Percentiles rank a stretch among this genome's conserved stretches.
phyloP scores from a whole-genome alignment of 2,888 invertebrate genomes.

The Tribolium freemani region DNA sequence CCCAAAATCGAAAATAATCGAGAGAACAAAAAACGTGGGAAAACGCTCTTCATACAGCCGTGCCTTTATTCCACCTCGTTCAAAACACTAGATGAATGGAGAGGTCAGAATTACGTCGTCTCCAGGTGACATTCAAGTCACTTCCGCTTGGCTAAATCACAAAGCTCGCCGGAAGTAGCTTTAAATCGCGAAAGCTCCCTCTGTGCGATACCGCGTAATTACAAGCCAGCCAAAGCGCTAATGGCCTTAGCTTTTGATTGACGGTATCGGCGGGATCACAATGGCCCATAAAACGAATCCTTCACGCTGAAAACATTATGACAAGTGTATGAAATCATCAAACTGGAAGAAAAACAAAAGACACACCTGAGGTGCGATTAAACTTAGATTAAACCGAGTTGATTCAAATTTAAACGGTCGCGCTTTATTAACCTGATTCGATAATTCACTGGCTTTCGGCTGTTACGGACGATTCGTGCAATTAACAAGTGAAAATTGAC shows the following conservation, averaged over 20 bases:
- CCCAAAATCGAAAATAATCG: slow-evolving; percentile 59
- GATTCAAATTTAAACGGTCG: slow-evolving; percentile 23
- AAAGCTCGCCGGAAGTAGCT: slow-evolving; percentile 57
- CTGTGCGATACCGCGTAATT: slow-evolving; percentile 27
- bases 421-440: slow-evolving; percentile 40
- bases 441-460: slow-evolving; percentile 27
- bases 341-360: not conserved
- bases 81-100: slow-evolving; percentile 49
- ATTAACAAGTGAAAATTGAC: slow-evolving; percentile 33
- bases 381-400: slow-evolving; percentile 46
- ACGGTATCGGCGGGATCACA: slow-evolving; percentile 17
- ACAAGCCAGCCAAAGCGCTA: slow-evolving; percentile 8
- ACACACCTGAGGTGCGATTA: slow-evolving; percentile 42
- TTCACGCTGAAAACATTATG: slow-evolving; percentile 21
- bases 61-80: slow-evolving; percentile 54
- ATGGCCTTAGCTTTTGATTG: slow-evolving; percentile 25
- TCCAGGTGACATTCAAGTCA: slow-evolving; percentile 64
- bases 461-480: slow-evolving; percentile 7
- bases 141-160: slow-evolving; percentile 63
- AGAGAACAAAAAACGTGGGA: slow-evolving; percentile 59
- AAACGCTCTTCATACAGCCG: slow-evolving; percentile 50
- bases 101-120: slow-evolving; percentile 62
- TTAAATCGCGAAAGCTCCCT: slow-evolving; percentile 15
- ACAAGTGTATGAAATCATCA: slow-evolving; percentile 25
- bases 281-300: slow-evolving; percentile 16